These are phyloP conservation scores for Cetonia aurata DNA, from an alignment of 2,888 invertebrate species.

Conservation along the genomic window DNA sequence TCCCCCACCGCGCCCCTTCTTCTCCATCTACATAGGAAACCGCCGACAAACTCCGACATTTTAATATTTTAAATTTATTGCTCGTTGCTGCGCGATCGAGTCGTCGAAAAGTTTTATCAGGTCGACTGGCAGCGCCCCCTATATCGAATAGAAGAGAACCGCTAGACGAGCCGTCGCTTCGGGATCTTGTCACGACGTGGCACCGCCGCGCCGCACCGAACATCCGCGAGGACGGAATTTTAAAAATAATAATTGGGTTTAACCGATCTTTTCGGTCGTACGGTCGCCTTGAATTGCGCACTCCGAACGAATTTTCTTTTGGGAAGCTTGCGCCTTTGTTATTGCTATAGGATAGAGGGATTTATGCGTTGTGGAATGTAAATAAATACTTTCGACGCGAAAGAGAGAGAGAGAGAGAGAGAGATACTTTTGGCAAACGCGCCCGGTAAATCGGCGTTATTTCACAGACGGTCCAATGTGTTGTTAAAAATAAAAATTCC, in stretches of 20 bases:
- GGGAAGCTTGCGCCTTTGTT: too few species aligned
- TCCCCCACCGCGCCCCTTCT: not conserved
- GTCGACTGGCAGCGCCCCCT: conserved; percentile 14
- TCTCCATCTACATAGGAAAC: not conserved
- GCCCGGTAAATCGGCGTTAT: too few species aligned
- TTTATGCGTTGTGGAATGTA: too few species aligned
- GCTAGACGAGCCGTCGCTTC: not conserved
- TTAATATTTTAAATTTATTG: conserved; percentile 41
- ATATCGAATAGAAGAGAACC: not conserved
- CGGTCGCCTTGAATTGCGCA: not conserved
- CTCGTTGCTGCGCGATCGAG: conserved; percentile 33
- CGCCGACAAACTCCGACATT: not conserved
- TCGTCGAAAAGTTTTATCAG: conserved; percentile 36
- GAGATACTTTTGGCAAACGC: too few species aligned
- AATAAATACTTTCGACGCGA: too few species aligned
- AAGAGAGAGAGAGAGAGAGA: too few species aligned
- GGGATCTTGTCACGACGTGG: not conserved
- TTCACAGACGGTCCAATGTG: too few species aligned
- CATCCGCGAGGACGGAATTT: conserved; percentile 8
- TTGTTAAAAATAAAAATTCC: too few species aligned
- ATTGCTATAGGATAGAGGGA: too few species aligned
- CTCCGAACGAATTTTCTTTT: not conserved
- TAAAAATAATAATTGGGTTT: conserved; percentile 19
- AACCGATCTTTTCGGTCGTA: not conserved
- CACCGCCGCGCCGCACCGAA: not conserved